phyloP scores from a whole-genome alignment of 2,888 invertebrate species.

The Drosophila prolongata region DNA sequence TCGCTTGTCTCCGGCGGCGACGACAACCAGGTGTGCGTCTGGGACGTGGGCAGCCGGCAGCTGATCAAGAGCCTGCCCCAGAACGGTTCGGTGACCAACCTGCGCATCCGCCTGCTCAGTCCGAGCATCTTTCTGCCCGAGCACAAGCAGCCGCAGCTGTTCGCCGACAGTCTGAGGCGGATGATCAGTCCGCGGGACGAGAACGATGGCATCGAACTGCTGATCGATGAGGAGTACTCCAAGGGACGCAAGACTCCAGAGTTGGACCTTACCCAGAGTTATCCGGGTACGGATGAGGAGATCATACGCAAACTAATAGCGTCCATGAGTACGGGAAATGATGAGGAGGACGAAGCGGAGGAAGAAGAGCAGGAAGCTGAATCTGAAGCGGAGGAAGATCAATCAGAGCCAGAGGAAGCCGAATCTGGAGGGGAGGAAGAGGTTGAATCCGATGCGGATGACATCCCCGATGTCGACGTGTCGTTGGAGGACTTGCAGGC shows the following conservation, averaged over 20 bases:
- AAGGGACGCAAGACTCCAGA: conserved; percentile 1
- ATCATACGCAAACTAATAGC: neutral
- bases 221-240: conserved; percentile 53
- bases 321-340: neutral
- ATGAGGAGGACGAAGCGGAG: neutral
- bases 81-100: conserved; percentile 91
- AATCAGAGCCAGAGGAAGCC: neutral
- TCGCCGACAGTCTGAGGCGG: conserved; percentile 88
- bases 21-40: conserved; percentile 90
- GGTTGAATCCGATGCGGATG: neutral
- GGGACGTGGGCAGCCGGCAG: conserved; percentile 92
- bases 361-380: neutral
- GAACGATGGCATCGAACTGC: conserved; percentile 84
- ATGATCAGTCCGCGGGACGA: conserved; percentile 85
- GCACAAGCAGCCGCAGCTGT: conserved; percentile 86
- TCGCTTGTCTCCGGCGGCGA: conserved; percentile 91
- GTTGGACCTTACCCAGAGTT: neutral
- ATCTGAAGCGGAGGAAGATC: neutral
- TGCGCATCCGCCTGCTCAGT: conserved; percentile 87
- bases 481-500: neutral
- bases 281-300: conserved; percentile 10
- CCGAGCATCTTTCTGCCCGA: conserved; percentile 87
- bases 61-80: conserved; percentile 89
- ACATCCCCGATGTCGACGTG: neutral
- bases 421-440: neutral